phyloP scores from a whole-genome alignment of 1,140 invertebrate genomes.

The Heliothis subflexa region DNA sequence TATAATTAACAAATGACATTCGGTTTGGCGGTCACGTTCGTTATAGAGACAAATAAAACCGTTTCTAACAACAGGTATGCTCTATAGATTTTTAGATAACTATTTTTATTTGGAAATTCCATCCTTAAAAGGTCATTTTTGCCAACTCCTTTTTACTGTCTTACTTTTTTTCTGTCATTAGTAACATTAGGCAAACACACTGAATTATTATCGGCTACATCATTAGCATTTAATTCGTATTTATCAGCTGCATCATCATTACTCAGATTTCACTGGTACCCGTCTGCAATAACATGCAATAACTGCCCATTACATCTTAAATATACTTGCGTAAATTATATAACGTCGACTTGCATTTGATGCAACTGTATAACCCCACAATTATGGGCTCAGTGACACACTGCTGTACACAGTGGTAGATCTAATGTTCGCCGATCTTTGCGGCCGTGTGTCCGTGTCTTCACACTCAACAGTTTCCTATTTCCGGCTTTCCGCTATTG shows the following conservation, averaged over 20 bases:
- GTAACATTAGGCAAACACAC: background rate
- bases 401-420: background rate
- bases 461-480: conserved; percentile 28
- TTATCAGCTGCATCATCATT: background rate
- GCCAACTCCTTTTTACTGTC: background rate
- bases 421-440: background rate
- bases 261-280: background rate
- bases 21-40: conserved; percentile 5
- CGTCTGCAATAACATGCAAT: conserved; percentile 2
- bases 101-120: conserved; percentile 4
- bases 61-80: background rate
- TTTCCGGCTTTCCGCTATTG: conserved; percentile 29
- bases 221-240: background rate
- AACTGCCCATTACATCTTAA: conserved; percentile 23
- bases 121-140: background rate
- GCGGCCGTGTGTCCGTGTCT: conserved; percentile 16
- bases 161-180: background rate
- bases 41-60: background rate
- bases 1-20: conserved; percentile 11
- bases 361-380: conserved; percentile 18
- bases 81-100: background rate
- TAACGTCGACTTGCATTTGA: conserved; percentile 26
- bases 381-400: conserved; percentile 9
- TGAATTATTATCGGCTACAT: background rate
- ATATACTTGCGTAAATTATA: background rate